Conservation (phyloP, 2,888 invertebrate species). For the Chironomus tentans region DNA sequence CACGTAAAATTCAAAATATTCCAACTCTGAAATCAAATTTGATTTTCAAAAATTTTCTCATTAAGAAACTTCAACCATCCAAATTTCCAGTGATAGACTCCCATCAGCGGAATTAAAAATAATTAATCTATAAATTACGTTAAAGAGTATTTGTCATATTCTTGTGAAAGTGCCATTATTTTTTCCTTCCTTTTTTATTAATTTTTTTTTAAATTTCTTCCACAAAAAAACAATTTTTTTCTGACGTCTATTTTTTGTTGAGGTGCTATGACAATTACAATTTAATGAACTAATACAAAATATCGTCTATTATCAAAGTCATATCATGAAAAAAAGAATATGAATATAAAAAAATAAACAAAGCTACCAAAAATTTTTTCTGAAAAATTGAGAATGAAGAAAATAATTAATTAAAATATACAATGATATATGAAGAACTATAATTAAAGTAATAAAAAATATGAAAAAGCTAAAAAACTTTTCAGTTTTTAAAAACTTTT, state of each 20-base stretch:
- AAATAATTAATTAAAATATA: background rate
- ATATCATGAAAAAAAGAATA: slow-evolving; percentile 8
- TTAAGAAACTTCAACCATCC: too few relatives aligned
- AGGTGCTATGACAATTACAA: slow-evolving; percentile 20
- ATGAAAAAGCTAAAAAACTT: background rate
- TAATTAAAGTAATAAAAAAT: background rate
- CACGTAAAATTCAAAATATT: too few relatives aligned
- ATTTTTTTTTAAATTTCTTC: background rate
- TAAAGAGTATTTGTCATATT: background rate
- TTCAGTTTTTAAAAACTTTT: too few relatives aligned
- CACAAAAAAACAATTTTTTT: background rate
- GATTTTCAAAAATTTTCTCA: too few relatives aligned
- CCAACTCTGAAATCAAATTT: too few relatives aligned
- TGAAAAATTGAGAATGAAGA: background rate
- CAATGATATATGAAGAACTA: background rate
- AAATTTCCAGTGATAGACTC: background rate
- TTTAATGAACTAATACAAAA: background rate
- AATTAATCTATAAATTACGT: background rate
- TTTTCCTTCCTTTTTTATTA: background rate
- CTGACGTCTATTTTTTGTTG: background rate
- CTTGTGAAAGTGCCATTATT: slow-evolving; percentile 19
- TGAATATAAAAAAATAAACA: background rate
- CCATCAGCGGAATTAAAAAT: background rate
- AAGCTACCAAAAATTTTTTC: background rate
- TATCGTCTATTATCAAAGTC: slow-evolving; percentile 21